Conservation (phyloP, 2,113 vertebrate genomes). For the Zosterops japonicus region DNA sequence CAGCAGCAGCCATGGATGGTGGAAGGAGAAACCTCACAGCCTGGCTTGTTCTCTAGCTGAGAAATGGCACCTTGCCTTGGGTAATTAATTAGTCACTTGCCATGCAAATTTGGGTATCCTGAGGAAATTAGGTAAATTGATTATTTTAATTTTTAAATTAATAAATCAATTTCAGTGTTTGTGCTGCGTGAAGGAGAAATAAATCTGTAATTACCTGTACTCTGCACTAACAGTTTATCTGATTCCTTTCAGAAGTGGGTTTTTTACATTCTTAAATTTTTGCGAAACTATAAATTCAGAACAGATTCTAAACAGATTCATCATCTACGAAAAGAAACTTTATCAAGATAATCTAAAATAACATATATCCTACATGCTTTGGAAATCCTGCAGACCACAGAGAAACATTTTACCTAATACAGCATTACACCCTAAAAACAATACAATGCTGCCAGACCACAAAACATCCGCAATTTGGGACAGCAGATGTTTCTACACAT, state of each 20-base stretch:
- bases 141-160: neutral
- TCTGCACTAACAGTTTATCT: neutral
- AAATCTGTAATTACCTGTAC: neutral
- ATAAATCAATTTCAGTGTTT: neutral
- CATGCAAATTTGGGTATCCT: neutral
- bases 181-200: neutral
- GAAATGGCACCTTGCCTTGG: neutral
- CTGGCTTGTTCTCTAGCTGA: neutral
- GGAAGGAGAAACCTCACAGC: neutral
- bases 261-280: slow-evolving; percentile 46
- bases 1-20: neutral
- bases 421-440: slow-evolving; percentile 67
- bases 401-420: slow-evolving; percentile 61
- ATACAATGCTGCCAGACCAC: slow-evolving; percentile 67
- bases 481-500: slow-evolving; percentile 75
- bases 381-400: slow-evolving; percentile 71
- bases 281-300: slow-evolving; percentile 17
- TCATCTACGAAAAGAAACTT: slow-evolving; percentile 54
- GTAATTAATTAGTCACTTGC: neutral
- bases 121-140: neutral
- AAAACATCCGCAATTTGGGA: slow-evolving; percentile 67
- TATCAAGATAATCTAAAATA: slow-evolving; percentile 65
- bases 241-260: neutral
- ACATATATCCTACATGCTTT: slow-evolving; percentile 67
- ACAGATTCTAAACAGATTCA: slow-evolving; percentile 40